These are phyloP conservation scores for Leptinotarsa juncta DNA, from an alignment of 2,888 invertebrate genomes.

Conservation along the genomic window DNA sequence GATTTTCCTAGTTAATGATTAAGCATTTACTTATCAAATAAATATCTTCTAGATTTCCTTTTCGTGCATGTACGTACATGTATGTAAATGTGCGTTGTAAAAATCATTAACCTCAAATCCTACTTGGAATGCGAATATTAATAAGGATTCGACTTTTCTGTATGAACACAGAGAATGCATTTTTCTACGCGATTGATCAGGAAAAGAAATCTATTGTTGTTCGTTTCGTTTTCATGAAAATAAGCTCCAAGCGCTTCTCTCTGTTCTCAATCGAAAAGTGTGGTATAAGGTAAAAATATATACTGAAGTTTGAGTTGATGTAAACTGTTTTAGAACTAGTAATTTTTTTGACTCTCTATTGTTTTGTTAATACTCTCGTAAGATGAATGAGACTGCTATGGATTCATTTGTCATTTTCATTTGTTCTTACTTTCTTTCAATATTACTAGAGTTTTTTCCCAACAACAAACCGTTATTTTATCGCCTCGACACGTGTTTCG, in stretches of 20 bases:
- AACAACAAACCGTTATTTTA: no score
- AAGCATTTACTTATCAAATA: background rate
- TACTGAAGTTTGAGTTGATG: no score
- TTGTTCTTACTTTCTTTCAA: no score
- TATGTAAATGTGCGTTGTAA: constrained; percentile 38
- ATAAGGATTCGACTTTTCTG: background rate
- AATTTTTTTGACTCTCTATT: no score
- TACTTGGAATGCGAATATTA: constrained; percentile 36
- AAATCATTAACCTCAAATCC: constrained; percentile 44
- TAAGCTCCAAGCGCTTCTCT: background rate
- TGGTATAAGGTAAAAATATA: background rate
- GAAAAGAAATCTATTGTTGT: constrained; percentile 5
- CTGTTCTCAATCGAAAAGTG: constrained; percentile 1
- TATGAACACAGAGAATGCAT: background rate
- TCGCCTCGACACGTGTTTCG: no score
- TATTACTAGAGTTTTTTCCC: no score
- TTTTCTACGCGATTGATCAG: background rate
- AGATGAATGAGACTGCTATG: no score
- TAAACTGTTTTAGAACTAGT: no score
- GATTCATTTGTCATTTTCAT: no score
- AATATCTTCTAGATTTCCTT: constrained; percentile 13
- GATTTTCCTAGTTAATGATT: constrained; percentile 11
- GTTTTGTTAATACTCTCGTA: no score
- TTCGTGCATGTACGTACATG: constrained; percentile 5
- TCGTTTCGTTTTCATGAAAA: constrained; percentile 6